Conservation (phyloP, 1,140 invertebrate genomes). For the Hypsibius dujardini region DNA sequence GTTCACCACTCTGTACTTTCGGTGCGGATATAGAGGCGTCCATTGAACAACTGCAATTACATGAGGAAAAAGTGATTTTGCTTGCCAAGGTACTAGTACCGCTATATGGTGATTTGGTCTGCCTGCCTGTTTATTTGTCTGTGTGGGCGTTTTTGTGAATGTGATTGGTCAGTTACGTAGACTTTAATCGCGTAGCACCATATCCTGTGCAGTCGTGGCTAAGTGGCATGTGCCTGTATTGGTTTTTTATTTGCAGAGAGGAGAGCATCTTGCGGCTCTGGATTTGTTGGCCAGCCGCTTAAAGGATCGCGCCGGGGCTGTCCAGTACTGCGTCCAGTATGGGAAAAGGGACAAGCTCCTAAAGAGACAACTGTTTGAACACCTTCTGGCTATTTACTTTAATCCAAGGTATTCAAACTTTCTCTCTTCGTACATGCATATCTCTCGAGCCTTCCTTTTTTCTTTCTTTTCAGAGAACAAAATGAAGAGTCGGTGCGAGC, state of each 20-base stretch:
- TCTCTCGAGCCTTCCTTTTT: not conserved
- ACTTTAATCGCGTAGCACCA: not conserved
- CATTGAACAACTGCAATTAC: not conserved
- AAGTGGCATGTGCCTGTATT: not conserved
- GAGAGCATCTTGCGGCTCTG: not conserved
- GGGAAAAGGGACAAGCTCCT: not conserved
- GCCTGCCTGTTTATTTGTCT: too few relatives aligned
- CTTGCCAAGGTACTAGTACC: conserved; percentile 8
- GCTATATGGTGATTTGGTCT: too few relatives aligned
- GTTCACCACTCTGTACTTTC: not conserved
- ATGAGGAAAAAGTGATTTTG: not conserved
- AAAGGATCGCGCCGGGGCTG: not conserved
- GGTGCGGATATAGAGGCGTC: not conserved
- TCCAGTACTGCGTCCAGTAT: not conserved
- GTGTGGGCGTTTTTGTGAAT: too few relatives aligned
- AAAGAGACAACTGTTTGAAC: not conserved
- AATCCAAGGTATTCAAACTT: not conserved
- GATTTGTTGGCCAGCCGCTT: not conserved
- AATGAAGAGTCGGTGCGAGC: not conserved
- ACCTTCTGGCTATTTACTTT: conserved; percentile 2
- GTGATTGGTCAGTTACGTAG: too few relatives aligned
- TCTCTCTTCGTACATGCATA: not conserved
- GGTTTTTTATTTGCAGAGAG: not conserved
- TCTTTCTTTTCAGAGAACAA: not conserved
- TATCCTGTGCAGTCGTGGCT: not conserved